Evolutionary conservation across 2,888 invertebrate species (phyloP), one percentile per base, ranked within the genome.

Genomic region (Lithophane semibrunnea): DNA sequence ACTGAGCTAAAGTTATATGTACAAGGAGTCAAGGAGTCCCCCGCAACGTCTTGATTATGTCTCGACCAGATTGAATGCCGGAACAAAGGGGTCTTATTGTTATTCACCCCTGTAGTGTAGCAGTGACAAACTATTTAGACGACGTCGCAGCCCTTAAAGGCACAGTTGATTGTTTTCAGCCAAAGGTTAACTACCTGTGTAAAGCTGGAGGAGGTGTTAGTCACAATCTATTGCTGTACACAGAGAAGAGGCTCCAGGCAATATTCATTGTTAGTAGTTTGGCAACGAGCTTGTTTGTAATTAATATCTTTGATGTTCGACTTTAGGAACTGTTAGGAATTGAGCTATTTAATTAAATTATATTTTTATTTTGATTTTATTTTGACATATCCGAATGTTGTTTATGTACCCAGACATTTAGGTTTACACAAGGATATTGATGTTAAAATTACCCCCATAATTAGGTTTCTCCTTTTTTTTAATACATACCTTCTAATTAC

Each of bases 31-130:
- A 64, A 37, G 68, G 89, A 89, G 89, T 90, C 90, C 89, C 92
- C 90, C 92, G 8, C 68, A 91, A 92, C 92, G 93, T 93, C 94
- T 94, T 94, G 93, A 94, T 94, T 91, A 90, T 92, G 94, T 95
- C 94, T 93, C 90, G 87, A 90, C 90, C 95, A 95, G 95, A 96
- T 95, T 95, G 96, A 95, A 95, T 94, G 94, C 92, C 91, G 92
- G 93, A 93, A 95, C 94, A 95, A 94, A 93, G 94, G 95, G 94
- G 92, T 92, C 94, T 94, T 95, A 96, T 96, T 96, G 95, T 96
- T 96, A 96, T 96, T 95, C 96, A 96, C 95, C 96, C 96, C 93
- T 91, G 92, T 90, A 90, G 92, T 91, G 88, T 87, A 88, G 89
- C 87, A 89, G 91, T 93, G 94, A 95, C 95, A 94, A 93, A 94